Base-by-base conservation (phyloP, 2,797 vertebrate species). In the Sebastes alutus region DNA sequence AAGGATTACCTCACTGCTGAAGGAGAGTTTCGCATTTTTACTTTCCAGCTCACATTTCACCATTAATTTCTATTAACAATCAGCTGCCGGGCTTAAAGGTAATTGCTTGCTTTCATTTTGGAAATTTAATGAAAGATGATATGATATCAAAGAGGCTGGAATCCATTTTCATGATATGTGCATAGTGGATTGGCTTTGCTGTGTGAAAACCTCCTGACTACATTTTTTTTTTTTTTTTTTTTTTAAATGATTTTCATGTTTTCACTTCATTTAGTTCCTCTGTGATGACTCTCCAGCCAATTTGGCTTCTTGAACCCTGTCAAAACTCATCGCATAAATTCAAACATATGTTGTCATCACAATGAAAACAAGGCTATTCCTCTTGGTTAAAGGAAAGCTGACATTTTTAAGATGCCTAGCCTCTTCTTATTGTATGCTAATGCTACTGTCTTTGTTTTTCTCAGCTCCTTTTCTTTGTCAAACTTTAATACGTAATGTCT, bases 61-160 rank as follows among this genome's bases (percentile, higher is more conserved):
- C 64, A 67, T 67, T 77, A 60, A 80, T 81, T 80, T 49, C 27
- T 55, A 60, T 75, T 58, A 80, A 65, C 54, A 73, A 70, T 75
- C 77, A 81, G 70, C 35, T 64, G 25, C 64, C 18, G 54, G 74
- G 67, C 29, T 76, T 59, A 25, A 56, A 72, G 61, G 77, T 58
- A 72, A 61, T 66, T 67, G 12, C 46, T 71, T 59, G 27, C 61
- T 74, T 74, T 80, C 35, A 75, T 52, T 78, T 60, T 72, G 25
- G 4, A 71, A 84, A 77, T 54, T 35, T 75, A 84, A 75, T 68
- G 38, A 73, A 72, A 75, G 78, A 58, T 18, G n/a, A 72, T 30
- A 4, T 23, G 35, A 70, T 74, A 84, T 70, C 72, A 77, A 78
- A 60, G 46, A 64, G 30, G 14, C 32, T 42, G 68, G 42, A 66